phyloP scores from a whole-genome alignment of 2,888 invertebrate genomes.

The Amphimallon solstitiale region DNA sequence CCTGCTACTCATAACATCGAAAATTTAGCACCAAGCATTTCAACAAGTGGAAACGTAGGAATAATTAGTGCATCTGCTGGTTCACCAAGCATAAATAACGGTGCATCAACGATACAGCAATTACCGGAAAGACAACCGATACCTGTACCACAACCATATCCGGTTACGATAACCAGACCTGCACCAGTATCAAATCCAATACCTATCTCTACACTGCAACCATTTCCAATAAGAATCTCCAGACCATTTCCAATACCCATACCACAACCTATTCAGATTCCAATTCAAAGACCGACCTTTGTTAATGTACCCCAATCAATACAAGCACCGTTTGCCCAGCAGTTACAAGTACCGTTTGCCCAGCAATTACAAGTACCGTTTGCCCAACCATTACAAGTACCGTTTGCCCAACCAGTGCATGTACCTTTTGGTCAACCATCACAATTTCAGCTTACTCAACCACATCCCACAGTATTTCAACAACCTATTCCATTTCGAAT shows the following conservation, averaged over 20 bases:
- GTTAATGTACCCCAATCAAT: constrained; percentile 42
- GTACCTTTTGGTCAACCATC: too few species aligned
- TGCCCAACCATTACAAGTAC: constrained; percentile 44
- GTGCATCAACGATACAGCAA: constrained; percentile 53
- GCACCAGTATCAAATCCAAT: constrained; percentile 56
- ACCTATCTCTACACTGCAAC: constrained; percentile 51
- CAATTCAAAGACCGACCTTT: constrained; percentile 47
- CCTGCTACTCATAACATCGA: too few species aligned
- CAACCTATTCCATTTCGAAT: constrained; percentile 52
- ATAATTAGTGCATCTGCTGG: neutral
- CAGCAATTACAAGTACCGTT: constrained; percentile 43
- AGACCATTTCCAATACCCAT: constrained; percentile 50
- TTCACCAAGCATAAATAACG: constrained; percentile 40
- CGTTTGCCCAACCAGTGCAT: constrained; percentile 44
- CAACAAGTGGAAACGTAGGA: constrained; percentile 27
- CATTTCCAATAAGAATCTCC: constrained; percentile 49
- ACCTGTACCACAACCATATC: constrained; percentile 54
- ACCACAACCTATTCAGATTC: constrained; percentile 54
- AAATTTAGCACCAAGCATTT: neutral
- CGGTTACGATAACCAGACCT: constrained; percentile 54
- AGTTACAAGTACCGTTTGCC: constrained; percentile 42
- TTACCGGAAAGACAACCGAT: constrained; percentile 51
- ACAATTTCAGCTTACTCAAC: too few species aligned
- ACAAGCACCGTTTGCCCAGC: constrained; percentile 43
- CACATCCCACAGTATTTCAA: constrained; percentile 43